Evolutionary conservation across 2,113 vertebrate genomes (phyloP), one percentile per base, ranked within the genome.

Genomic region (Bufo bufo): DNA sequence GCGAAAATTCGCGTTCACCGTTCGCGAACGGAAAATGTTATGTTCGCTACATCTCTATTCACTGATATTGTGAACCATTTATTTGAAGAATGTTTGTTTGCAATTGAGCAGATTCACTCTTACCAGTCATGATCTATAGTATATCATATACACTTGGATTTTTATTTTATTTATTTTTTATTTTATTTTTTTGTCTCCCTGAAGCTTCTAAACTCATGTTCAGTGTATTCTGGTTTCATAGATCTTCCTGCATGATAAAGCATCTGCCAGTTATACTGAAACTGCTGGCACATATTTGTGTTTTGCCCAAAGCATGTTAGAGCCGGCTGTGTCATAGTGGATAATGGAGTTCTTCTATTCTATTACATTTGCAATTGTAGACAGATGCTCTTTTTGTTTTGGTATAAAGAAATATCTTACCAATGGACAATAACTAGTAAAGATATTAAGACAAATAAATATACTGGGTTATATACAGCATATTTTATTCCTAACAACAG

Each of bases 261-360:
- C 90, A 92, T 90, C 90, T 92, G 90, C 87, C 82, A 74, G 83
- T 81, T 66, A 79, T 86, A 80, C 47, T 0, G 52, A 87, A 90
- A 88, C 69, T 92, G 54, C 89, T 90, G 92, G 89, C 77, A 86
- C 58, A 89, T 86, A 88, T 50, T 87, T 85, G 74, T 54, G 47
- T 91, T 91, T 93, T 90, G 89, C 89, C 91, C 89, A 89, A 47
- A 90, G 89, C 85, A 89, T 88, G 23, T 90, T 90, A 87, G 92
- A 93, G 92, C 93, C 90, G 91, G 91, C 78, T 82, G 89, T 89
- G 89, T 92, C 90, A 90, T 33, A 63, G 84, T 88, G 90, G 77
- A 89, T 91, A 90, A 90, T 74, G 66, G 90, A 33, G 85, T 89
- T 23, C 90, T 91, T 87, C 45, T 89, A 82, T 49, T 77, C 79